A percentile compares a stretch with the other conserved stretches of the same genome.
Conservation (phyloP, 2,797 vertebrate genomes). For the Anguilla megastoma region DNA sequence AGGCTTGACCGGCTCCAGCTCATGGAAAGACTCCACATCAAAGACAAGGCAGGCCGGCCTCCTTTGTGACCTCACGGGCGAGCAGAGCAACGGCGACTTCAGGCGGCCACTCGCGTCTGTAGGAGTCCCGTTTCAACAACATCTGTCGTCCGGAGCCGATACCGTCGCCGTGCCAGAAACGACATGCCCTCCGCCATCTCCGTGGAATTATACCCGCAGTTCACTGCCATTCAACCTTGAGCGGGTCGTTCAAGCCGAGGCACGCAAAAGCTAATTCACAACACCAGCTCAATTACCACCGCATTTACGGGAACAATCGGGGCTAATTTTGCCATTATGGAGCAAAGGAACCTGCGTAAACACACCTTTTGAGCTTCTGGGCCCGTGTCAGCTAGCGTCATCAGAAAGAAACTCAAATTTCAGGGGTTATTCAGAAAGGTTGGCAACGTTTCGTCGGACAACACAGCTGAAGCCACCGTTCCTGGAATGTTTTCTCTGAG, state of each 20-base stretch:
- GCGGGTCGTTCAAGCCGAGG: neutral
- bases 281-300: neutral
- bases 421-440: too few relatives aligned
- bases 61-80: neutral
- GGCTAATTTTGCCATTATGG: neutral
- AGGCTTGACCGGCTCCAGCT: neutral
- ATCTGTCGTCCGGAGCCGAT: neutral
- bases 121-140: slow-evolving; percentile 20
- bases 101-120: neutral
- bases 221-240: neutral
- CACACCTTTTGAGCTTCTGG: neutral
- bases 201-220: neutral
- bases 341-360: neutral
- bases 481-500: neutral
- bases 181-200: neutral
- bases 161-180: neutral
- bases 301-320: neutral
- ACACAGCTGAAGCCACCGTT: neutral
- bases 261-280: neutral
- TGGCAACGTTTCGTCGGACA: neutral
- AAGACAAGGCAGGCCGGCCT: neutral
- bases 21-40: slow-evolving; percentile 7
- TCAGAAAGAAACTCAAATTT: neutral
- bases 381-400: neutral
- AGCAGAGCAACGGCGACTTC: neutral